Conservation (phyloP, 2,888 invertebrate species). For the Philopedon plagiatum region DNA sequence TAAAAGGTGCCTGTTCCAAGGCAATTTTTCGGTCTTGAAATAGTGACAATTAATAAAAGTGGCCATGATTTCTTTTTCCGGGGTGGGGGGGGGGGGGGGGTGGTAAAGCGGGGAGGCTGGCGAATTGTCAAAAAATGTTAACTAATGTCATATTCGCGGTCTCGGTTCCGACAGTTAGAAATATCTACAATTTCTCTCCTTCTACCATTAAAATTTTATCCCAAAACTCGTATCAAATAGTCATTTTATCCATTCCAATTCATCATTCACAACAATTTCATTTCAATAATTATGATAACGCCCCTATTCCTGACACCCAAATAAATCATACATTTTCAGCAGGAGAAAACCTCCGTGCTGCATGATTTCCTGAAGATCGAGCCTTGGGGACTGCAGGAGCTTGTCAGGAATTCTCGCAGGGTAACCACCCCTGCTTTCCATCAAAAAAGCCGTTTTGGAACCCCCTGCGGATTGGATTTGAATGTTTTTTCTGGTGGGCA, state of each 20-base stretch:
- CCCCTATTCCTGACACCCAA: slow-evolving; percentile 45
- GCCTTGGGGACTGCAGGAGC: slow-evolving; percentile 63
- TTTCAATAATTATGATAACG: slow-evolving; percentile 50
- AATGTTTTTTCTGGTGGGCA: slow-evolving; percentile 34
- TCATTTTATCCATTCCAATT: slow-evolving; percentile 19
- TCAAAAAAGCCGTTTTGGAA: slow-evolving; percentile 28
- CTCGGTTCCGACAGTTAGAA: too few species aligned
- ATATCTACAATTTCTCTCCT: too few species aligned
- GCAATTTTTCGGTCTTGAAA: too few species aligned
- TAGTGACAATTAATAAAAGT: too few species aligned
- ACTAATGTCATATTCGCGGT: too few species aligned
- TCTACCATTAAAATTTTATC: too few species aligned
- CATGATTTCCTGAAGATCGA: slow-evolving; percentile 65
- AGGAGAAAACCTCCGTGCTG: slow-evolving; percentile 38
- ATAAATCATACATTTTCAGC: slow-evolving; percentile 49
- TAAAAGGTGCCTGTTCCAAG: too few species aligned
- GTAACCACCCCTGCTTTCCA: slow-evolving; percentile 48
- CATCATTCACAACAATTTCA: slow-evolving; percentile 44
- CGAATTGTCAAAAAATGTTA: too few species aligned
- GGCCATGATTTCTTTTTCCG: too few species aligned
- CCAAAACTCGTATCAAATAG: slow-evolving; percentile 18
- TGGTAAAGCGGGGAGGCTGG: too few species aligned
- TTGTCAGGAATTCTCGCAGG: slow-evolving; percentile 47
- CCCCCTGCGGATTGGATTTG: slow-evolving; percentile 40
- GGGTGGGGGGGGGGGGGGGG: too few species aligned